phyloP scores from a whole-genome alignment of 1,140 invertebrate species.

The Brachystomella parvula region DNA sequence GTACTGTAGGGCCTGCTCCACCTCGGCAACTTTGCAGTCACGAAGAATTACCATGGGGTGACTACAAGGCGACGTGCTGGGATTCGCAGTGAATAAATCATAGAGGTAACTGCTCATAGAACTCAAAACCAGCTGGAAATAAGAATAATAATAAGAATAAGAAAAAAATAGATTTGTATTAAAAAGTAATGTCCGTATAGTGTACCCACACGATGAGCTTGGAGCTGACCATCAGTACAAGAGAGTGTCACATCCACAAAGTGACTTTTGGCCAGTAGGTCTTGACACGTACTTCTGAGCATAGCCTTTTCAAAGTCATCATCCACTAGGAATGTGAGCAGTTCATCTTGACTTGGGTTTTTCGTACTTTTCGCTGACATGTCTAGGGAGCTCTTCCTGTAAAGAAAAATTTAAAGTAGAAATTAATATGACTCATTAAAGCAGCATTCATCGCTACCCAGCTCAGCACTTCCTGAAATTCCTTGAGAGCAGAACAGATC shows the following conservation, averaged over 20 bases:
- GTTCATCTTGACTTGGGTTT: background rate
- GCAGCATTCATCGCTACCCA: no score
- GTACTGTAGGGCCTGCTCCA: slow-evolving; percentile 20
- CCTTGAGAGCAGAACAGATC: no score
- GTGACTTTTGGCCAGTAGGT: slow-evolving; percentile 15
- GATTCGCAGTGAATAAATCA: slow-evolving; percentile 15
- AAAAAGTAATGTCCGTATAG: no score
- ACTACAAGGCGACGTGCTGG: slow-evolving; percentile 19
- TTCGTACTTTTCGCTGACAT: background rate
- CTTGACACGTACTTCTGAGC: slow-evolving; percentile 6
- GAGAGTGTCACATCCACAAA: slow-evolving; percentile 27
- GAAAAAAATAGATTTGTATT: background rate
- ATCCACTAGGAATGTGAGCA: background rate
- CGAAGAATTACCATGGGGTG: slow-evolving; percentile 28
- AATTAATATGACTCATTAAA: no score
- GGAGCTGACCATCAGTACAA: slow-evolving; percentile 30
- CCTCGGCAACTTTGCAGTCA: slow-evolving; percentile 12
- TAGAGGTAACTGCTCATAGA: slow-evolving; percentile 21
- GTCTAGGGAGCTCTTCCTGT: no score
- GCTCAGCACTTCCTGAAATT: no score
- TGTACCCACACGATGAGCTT: slow-evolving; percentile 24
- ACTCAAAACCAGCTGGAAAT: slow-evolving; percentile 21
- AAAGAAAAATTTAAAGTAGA: no score
- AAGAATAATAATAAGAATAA: slow-evolving; percentile 1
- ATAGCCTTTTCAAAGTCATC: background rate